Evolutionary conservation across 2,797 vertebrate species (phyloP).

Genomic region (Micropoecilia bifurca): DNA sequence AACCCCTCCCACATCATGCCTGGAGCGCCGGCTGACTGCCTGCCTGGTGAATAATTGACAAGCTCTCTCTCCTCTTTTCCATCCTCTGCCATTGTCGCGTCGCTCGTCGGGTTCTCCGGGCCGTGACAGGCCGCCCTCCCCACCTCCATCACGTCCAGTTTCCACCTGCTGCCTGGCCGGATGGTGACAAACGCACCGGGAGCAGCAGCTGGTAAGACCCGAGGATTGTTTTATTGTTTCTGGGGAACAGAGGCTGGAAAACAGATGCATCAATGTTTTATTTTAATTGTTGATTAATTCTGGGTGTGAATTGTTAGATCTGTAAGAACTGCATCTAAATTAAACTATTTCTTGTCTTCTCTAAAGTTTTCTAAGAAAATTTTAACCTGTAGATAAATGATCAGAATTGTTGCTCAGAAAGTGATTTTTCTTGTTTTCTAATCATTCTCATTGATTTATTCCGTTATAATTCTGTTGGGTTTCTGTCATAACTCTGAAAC

Average conservation of each 20-base stretch:
- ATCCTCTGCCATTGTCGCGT: slow-evolving; percentile 57
- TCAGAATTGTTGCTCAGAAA: neutral
- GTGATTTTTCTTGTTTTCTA: neutral
- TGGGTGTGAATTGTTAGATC: neutral
- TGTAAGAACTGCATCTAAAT: neutral
- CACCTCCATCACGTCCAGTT: slow-evolving; percentile 33
- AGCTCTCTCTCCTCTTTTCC: slow-evolving; percentile 53
- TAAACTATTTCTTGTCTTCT: neutral
- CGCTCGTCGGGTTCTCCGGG: slow-evolving; percentile 31
- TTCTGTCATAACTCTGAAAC: neutral
- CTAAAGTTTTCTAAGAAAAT: neutral
- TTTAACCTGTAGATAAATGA: too few species aligned
- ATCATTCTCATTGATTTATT: neutral
- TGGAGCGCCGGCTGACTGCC: neutral
- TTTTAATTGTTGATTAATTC: neutral
- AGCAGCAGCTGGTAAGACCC: slow-evolving; percentile 56
- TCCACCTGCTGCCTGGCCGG: slow-evolving; percentile 46
- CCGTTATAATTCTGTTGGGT: neutral
- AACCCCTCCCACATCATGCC: slow-evolving; percentile 24
- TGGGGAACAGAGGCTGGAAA: neutral
- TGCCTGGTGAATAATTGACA: slow-evolving; percentile 76
- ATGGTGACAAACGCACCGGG: slow-evolving; percentile 21
- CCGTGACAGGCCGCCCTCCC: slow-evolving; percentile 33
- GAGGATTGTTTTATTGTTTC: neutral
- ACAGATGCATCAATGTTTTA: neutral